Evolutionary conservation across 2,888 invertebrate genomes (phyloP).

Genomic region (Leucozona laternaria): DNA sequence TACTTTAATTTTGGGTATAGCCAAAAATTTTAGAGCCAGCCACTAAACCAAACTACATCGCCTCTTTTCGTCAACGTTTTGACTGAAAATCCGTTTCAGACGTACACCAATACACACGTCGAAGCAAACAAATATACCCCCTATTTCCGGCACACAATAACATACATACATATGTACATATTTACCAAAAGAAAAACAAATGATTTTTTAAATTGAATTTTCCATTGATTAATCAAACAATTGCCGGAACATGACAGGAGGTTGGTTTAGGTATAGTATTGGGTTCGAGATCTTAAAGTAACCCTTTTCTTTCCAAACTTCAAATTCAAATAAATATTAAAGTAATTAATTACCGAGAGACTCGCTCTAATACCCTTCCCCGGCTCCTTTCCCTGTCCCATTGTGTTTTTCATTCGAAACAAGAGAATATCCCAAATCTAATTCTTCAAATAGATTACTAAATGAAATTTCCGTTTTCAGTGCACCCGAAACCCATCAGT

Average conservation of each 20-base stretch:
- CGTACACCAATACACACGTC: too few species aligned
- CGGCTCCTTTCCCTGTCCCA: background rate
- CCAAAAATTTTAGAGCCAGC: too few species aligned
- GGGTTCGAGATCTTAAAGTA: conserved; percentile 1
- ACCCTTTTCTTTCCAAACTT: conserved; percentile 30
- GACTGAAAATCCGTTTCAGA: too few species aligned
- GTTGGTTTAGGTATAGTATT: background rate
- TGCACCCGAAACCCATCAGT: conserved; percentile 7
- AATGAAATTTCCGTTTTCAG: conserved; percentile 65
- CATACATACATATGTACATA: too few species aligned
- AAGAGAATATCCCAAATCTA: conserved; percentile 41
- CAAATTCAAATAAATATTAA: conserved; percentile 67
- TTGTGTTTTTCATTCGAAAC: conserved; percentile 1
- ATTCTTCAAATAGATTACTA: conserved; percentile 72
- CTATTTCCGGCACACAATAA: background rate
- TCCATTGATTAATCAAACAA: conserved; percentile 32
- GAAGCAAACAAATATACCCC: background rate
- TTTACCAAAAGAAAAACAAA: conserved; percentile 1
- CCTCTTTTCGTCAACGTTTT: background rate
- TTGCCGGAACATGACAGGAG: background rate
- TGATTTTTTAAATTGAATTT: conserved; percentile 27
- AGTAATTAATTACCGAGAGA: conserved; percentile 66
- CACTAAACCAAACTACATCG: too few species aligned
- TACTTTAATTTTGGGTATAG: too few species aligned
- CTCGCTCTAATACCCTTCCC: conserved; percentile 2